Evolutionary conservation across 2,113 vertebrate genomes (phyloP).

Genomic region (Hepsetus odoe): DNA sequence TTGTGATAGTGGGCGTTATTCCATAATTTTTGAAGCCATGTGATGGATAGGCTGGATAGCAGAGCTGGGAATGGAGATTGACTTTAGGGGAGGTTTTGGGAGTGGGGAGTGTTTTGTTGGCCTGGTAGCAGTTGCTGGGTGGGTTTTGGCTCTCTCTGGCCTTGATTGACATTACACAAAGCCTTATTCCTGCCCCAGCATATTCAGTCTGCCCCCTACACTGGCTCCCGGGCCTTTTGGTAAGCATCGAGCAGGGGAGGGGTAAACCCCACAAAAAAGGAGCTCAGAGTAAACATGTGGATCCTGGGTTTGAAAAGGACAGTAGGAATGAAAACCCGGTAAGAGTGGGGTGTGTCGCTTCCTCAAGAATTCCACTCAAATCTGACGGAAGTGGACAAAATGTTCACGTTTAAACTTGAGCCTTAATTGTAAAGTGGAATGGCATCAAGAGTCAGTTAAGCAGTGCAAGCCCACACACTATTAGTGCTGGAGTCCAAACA

Average conservation of each 20-base stretch:
- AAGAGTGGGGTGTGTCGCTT: constrained; percentile 23
- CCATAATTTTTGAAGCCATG: neutral
- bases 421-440: constrained; percentile 49
- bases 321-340: constrained; percentile 31
- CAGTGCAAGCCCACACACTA: constrained; percentile 50
- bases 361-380: constrained; percentile 52
- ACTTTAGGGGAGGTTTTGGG: constrained; percentile 34
- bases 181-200: constrained; percentile 46
- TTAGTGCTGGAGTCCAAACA: constrained; percentile 52
- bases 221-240: constrained; percentile 23
- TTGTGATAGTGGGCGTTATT: neutral
- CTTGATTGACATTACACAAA: constrained; percentile 48
- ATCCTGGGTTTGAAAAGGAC: constrained; percentile 34
- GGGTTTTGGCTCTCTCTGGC: constrained; percentile 45
- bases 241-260: constrained; percentile 26
- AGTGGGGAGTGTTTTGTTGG: constrained; percentile 38
- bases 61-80: neutral
- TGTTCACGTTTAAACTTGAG: constrained; percentile 43
- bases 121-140: constrained; percentile 34
- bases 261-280: constrained; percentile 44
- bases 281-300: constrained; percentile 40
- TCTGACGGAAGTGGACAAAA: constrained; percentile 37
- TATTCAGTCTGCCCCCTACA: constrained; percentile 20
- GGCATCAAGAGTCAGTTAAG: constrained; percentile 51
- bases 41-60: neutral